phyloP scores from a whole-genome alignment of 2,113 vertebrate genomes.

The Antennarius striatus region DNA sequence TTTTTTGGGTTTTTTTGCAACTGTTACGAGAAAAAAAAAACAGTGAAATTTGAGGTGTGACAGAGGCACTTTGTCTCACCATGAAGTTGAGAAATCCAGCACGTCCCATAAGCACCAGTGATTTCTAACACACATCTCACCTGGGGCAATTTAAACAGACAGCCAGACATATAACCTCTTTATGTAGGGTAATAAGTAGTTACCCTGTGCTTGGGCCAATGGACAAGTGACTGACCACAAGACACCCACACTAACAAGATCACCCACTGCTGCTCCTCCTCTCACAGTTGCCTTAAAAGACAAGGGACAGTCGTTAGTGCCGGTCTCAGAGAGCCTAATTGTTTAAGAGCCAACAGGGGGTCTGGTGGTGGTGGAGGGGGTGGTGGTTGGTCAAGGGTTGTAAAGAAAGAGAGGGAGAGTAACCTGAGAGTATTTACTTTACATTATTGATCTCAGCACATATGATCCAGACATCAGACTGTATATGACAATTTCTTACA shows the following conservation, averaged over 20 bases:
- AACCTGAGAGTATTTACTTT: slow-evolving; percentile 7
- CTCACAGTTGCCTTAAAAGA: slow-evolving; percentile 70
- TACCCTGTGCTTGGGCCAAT: slow-evolving; percentile 57
- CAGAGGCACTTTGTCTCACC: neutral
- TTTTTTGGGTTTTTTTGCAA: neutral
- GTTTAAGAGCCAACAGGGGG: slow-evolving; percentile 67
- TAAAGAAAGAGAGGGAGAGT: slow-evolving; percentile 39
- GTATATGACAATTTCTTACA: neutral
- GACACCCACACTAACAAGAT: slow-evolving; percentile 59
- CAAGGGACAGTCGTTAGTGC: slow-evolving; percentile 73
- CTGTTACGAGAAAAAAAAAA: slow-evolving; percentile 14
- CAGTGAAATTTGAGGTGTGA: slow-evolving; percentile 31
- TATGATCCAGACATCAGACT: neutral
- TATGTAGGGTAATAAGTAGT: slow-evolving; percentile 55
- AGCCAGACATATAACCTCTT: slow-evolving; percentile 30
- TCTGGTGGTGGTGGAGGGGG: neutral
- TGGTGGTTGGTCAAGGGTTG: slow-evolving; percentile 3
- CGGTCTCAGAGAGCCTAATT: slow-evolving; percentile 68
- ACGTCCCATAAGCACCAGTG: slow-evolving; percentile 50
- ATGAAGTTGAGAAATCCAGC: slow-evolving; percentile 60
- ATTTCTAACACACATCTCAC: slow-evolving; percentile 49
- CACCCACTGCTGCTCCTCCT: slow-evolving; percentile 58
- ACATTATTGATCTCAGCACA: neutral
- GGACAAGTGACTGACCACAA: slow-evolving; percentile 58
- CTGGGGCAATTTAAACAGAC: slow-evolving; percentile 62